Evolutionary conservation across 2,888 invertebrate genomes (phyloP).

Genomic region (Euzophera pinguis): DNA sequence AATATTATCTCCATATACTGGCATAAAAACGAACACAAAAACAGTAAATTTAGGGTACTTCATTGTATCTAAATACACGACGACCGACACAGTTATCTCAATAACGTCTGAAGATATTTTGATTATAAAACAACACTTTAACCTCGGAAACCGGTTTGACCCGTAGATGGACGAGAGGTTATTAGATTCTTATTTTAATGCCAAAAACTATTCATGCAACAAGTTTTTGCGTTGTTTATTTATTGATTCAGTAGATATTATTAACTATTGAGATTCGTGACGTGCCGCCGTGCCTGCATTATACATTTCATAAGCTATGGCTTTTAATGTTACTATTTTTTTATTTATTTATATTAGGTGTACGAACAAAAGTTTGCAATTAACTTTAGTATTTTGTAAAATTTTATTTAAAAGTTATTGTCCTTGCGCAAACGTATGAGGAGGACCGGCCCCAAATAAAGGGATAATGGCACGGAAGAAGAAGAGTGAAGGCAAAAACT

Average conservation of each 20-base stretch:
- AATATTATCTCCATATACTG: not conserved
- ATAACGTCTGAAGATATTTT: conserved; percentile 8
- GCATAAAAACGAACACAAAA: not conserved
- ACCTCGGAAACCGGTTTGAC: conserved; percentile 11
- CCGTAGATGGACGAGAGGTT: not conserved
- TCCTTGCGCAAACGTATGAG: no score
- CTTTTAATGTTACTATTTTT: no score
- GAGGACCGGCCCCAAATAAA: no score
- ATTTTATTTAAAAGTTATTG: no score
- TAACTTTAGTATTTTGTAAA: no score
- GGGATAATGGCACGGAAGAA: no score
- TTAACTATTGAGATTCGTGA: no score
- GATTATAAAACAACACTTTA: not conserved
- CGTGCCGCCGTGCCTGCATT: no score
- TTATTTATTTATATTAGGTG: no score
- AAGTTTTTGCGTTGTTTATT: not conserved
- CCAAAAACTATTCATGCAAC: not conserved
- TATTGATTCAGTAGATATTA: not conserved
- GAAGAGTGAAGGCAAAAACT: no score
- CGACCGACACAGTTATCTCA: not conserved
- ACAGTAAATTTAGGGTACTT: not conserved
- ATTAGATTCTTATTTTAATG: not conserved
- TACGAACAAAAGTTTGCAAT: no score
- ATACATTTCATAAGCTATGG: no score
- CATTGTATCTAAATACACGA: conserved; percentile 1